phyloP scores from a whole-genome alignment of 2,113 vertebrate species.

The Tetrax tetrax region DNA sequence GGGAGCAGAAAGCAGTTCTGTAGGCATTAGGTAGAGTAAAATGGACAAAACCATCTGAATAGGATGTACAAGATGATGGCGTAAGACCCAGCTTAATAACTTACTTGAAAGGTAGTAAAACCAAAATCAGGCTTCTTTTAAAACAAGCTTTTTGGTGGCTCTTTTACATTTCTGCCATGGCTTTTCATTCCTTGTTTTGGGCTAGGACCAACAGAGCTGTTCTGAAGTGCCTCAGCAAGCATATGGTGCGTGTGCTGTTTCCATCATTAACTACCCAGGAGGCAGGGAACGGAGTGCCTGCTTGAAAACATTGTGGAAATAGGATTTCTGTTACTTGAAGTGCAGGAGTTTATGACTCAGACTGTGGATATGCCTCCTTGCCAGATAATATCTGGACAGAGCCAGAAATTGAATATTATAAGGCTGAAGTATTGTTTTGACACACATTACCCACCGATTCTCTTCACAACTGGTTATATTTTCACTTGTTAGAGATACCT shows the following conservation, averaged over 20 bases:
- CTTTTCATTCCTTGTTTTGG: background rate
- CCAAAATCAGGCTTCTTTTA: background rate
- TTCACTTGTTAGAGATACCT: background rate
- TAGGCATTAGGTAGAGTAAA: background rate
- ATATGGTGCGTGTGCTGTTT: slow-evolving; percentile 2
- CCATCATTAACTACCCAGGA: slow-evolving; percentile 12
- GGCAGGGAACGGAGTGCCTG: rapidly evolving
- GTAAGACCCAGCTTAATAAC: background rate
- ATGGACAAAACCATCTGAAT: background rate
- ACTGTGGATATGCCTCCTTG: background rate
- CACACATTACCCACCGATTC: background rate
- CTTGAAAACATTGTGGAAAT: slow-evolving; percentile 19
- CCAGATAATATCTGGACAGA: background rate
- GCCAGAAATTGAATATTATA: background rate
- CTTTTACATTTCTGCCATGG: background rate
- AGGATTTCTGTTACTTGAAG: background rate
- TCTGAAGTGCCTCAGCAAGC: background rate
- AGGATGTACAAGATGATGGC: background rate
- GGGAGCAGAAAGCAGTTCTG: background rate
- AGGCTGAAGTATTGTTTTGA: background rate
- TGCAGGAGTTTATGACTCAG: background rate
- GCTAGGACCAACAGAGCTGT: background rate
- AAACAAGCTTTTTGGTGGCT: background rate
- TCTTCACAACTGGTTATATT: background rate
- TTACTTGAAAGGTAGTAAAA: background rate